These are phyloP conservation scores for Drosophila baimaii DNA, from an alignment of 1,140 invertebrate species.

Conservation along the genomic window DNA sequence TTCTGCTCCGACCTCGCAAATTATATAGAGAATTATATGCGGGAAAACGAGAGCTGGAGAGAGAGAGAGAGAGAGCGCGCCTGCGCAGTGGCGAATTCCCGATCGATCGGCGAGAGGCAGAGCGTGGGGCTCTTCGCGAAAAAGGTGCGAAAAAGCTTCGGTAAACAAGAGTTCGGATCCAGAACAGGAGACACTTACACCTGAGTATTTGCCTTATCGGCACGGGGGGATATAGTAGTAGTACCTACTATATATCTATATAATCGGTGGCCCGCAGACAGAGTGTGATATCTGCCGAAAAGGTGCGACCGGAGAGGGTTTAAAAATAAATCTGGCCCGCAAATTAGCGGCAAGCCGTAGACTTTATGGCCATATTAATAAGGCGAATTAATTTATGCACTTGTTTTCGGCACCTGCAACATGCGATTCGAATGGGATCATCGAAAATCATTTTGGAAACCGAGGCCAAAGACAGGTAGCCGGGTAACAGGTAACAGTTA, in stretches of 20 bases:
- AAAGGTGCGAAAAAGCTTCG: conserved; percentile 62
- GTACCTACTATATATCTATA: conserved; percentile 16
- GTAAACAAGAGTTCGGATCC: conserved; percentile 27
- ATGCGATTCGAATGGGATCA: conserved; percentile 30
- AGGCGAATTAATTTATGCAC: conserved; percentile 65
- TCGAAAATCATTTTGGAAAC: conserved; percentile 14
- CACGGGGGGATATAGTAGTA: conserved; percentile 12
- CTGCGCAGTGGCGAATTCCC: conserved; percentile 27
- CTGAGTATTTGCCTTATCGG: conserved; percentile 20
- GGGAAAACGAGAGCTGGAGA: conserved; percentile 49
- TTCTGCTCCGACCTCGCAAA: conserved; percentile 71
- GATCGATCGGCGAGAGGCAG: conserved; percentile 24
- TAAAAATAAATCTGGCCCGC: conserved; percentile 68
- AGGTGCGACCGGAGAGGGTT: conserved; percentile 29
- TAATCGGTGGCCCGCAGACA: conserved; percentile 24
- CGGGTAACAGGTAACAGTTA: conserved; percentile 2
- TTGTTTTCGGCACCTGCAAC: conserved; percentile 59
- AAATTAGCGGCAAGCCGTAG: conserved; percentile 49
- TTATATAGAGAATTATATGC: conserved; percentile 81
- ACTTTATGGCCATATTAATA: conserved; percentile 63
- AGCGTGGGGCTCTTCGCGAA: conserved; percentile 10
- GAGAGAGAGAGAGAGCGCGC: conserved; percentile 33
- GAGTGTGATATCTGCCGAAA: conserved; percentile 33
- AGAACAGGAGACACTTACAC: conserved; percentile 10
- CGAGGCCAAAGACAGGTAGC: conserved; percentile 33